Base-by-base conservation (phyloP, 2,888 invertebrate genomes). In the Standfussiana lucernea region DNA sequence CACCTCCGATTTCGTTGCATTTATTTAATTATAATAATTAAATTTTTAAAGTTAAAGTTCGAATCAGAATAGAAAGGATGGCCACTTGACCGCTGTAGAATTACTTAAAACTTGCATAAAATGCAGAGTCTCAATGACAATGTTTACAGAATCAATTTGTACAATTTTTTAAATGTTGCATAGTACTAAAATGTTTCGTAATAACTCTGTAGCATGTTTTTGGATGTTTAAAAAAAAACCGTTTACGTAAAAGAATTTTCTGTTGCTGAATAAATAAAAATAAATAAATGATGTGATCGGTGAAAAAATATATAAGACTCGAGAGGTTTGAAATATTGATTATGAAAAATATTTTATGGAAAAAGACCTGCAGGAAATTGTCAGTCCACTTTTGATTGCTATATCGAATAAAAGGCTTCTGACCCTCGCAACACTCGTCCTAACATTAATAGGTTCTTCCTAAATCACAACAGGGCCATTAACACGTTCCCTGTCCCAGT, bases 61-160 rank as follows among this genome's bases (percentile, higher is more conserved):
- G n/a, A 24, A 50, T 53, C n/a, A 40, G 1, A 66, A 53, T 65
- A 24, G 66, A 84, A 75, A 70, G 40, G 61, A 13, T 32, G 82
- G 24, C 45, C 69, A 61, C 45, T 40, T 80, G 32, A 37, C 69
- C 62, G 13, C 35, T 68, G n/a, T 62, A 65, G 64, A 68, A 68
- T 79, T 45, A 65, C n/a, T 40, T 40, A 53, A 65, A 67, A 59
- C 35, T 80, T 72, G 21, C 53, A 37, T 53, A 79, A 79, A 75
- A 71, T 47, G 32, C 21, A 71, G 71, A 75, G 21, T 50, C 67
- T 75, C 78, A 83, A 85, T 88, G 83, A 35, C 10, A 50, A 72
- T 56, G 53, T 64, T 84, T 67, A 79, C 40, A 67, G n/a, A 74
- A 62, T 18, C 28, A 79, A 74, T 74, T 83, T 64, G 67, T 45